phyloP scores from a whole-genome alignment of 2,113 vertebrate species.

The Megaceryle torquata region DNA sequence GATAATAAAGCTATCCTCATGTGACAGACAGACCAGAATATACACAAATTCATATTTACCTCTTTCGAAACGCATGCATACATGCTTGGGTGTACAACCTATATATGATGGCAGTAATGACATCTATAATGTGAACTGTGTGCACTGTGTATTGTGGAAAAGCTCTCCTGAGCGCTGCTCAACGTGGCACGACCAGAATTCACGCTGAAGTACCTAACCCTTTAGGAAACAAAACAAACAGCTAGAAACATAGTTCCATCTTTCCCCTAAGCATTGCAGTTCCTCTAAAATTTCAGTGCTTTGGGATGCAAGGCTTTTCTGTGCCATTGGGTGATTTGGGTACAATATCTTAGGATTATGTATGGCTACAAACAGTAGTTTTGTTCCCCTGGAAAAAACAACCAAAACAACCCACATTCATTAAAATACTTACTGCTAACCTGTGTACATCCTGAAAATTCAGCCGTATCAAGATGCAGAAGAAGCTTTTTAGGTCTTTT shows the following conservation, averaged over 20 bases:
- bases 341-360: not conserved
- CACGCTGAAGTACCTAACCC: accelerated
- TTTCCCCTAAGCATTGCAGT: not conserved
- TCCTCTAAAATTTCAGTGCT: not conserved
- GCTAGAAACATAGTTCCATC: not conserved
- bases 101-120: not conserved
- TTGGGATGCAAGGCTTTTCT: not conserved
- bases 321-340: not conserved
- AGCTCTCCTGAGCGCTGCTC: not conserved
- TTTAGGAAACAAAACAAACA: not conserved
- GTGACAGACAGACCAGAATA: not conserved
- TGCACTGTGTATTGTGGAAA: not conserved
- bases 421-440: not conserved
- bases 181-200: not conserved
- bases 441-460: not conserved
- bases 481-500: not conserved
- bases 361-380: not conserved
- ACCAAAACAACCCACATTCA: not conserved
- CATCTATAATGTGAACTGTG: not conserved
- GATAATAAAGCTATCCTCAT: not conserved
- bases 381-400: not conserved
- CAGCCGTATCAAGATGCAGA: not conserved
- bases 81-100: not conserved
- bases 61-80: not conserved
- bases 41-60: not conserved